A percentile compares a stretch with the other conserved stretches of the same genome.
phyloP scores from a whole-genome alignment of 2,797 vertebrate genomes.

The Cephalopachus bancanus region DNA sequence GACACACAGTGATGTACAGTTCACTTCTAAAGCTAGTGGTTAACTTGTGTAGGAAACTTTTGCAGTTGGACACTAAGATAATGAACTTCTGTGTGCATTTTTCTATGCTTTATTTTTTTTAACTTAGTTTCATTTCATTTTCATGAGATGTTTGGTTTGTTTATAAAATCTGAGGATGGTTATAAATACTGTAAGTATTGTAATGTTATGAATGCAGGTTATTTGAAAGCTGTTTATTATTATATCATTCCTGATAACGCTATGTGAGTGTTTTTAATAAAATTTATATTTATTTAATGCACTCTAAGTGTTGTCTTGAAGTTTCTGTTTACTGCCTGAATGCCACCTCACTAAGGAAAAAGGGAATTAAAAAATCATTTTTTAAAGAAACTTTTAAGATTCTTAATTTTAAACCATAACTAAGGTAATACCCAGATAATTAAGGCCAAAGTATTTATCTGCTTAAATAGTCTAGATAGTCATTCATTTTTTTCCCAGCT shows the following conservation, averaged over 20 bases:
- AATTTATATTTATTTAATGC: slow-evolving; percentile 99
- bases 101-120: slow-evolving; percentile 90
- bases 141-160: slow-evolving; percentile 94
- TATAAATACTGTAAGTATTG: slow-evolving; percentile 99
- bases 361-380: not conserved
- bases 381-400: slow-evolving; percentile 9
- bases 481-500: not conserved
- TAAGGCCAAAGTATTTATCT: not conserved
- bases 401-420: not conserved
- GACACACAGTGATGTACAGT: slow-evolving; percentile 91
- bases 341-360: slow-evolving; percentile 4
- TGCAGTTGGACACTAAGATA: slow-evolving; percentile 98
- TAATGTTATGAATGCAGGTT: slow-evolving; percentile 99
- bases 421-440: not conserved
- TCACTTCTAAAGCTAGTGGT: slow-evolving; percentile 95
- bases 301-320: slow-evolving; percentile 86
- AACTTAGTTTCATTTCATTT: slow-evolving; percentile 92
- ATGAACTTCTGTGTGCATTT: slow-evolving; percentile 92
- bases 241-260: slow-evolving; percentile 99
- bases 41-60: slow-evolving; percentile 93
- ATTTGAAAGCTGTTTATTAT: slow-evolving; percentile 99
- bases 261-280: slow-evolving; percentile 99
- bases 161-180: slow-evolving; percentile 92
- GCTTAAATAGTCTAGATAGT: not conserved
- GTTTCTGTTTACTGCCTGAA: slow-evolving; percentile 67